Evolutionary conservation across 2,888 invertebrate species (phyloP).

Genomic region (Microplitis deprimator): DNA sequence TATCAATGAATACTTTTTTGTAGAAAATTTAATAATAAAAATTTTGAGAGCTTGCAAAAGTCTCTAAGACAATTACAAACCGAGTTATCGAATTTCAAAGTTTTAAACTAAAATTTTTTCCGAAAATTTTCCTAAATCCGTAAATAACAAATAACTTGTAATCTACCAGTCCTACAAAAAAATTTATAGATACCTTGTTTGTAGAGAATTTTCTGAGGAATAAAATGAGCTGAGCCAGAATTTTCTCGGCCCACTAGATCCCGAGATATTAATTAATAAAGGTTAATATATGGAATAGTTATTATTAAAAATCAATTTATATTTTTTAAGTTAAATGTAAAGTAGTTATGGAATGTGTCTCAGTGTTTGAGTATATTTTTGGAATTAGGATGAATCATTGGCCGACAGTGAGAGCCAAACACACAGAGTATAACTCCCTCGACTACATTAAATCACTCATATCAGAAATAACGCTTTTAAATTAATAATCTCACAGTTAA

Average conservation of each 20-base stretch:
- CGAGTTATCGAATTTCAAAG: no score
- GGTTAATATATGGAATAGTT: no score
- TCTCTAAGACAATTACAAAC: no score
- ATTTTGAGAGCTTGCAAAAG: no score
- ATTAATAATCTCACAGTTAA: constrained; percentile 61
- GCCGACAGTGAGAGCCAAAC: neutral
- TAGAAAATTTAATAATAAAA: no score
- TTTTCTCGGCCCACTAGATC: no score
- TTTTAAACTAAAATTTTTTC: no score
- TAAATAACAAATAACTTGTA: no score
- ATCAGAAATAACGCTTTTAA: constrained; percentile 67
- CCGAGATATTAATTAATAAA: no score
- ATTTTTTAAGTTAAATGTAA: neutral
- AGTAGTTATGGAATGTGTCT: constrained; percentile 2
- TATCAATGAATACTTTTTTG: no score
- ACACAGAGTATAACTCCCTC: constrained; percentile 25
- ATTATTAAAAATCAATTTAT: neutral
- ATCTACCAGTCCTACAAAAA: no score
- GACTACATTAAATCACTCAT: constrained; percentile 63
- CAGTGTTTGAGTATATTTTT: neutral
- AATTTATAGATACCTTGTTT: neutral
- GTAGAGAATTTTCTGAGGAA: neutral
- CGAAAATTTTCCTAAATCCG: no score
- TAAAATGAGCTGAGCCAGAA: neutral
- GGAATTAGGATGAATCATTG: constrained; percentile 3